Evolutionary conservation across 2,797 vertebrate genomes (phyloP), one percentile per base, ranked within the genome.

Genomic region (Enteromius paludinosus): DNA sequence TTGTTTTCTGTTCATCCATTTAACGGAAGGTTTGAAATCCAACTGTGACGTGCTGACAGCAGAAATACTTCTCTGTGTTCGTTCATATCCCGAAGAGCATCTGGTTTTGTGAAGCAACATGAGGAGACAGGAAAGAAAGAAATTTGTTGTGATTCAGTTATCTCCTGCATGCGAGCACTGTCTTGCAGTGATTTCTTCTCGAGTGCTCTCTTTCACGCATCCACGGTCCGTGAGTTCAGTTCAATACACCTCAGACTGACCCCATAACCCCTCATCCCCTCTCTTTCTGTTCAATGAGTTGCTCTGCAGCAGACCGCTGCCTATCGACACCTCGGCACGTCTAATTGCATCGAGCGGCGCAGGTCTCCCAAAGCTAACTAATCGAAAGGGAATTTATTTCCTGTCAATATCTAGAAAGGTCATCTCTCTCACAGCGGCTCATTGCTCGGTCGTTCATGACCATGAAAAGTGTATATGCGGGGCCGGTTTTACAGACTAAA

Each of bases 311-410:
- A 80, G 81, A 76, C 73, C 78, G 18, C 62, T 84, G 81, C 71
- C 10, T 91, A 94, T 94, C 33, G 90, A 93, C 93, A 92, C 56
- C 88, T 75, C 87, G 86, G 91, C 90, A 91, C 92, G 89, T 92
- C 92, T 94, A 93, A 94, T 93, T 94, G 93, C 91, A 94, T 95
- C 86, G 92, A 95, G 92, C 89, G 11, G 7, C 82, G 88, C 91
- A 92, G 90, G 93, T 93, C 92, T 93, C 90, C 93, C 89, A 93
- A 94, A 94, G 93, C 93, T 91, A 93, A 94, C 92, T 90, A 89
- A 94, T 94, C 92, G 93, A 95, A 95, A 91, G 87, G 86, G 89
- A 93, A 95, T 95, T 94, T 94, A 94, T 94, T 93, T 94, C 90
- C 92, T 93, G 92, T 92, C 94, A 93, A 94, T 95, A 94, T 91